These are phyloP conservation scores for Pelobates cultripes DNA, from an alignment of 2,797 vertebrate species.

Conservation along the genomic window DNA sequence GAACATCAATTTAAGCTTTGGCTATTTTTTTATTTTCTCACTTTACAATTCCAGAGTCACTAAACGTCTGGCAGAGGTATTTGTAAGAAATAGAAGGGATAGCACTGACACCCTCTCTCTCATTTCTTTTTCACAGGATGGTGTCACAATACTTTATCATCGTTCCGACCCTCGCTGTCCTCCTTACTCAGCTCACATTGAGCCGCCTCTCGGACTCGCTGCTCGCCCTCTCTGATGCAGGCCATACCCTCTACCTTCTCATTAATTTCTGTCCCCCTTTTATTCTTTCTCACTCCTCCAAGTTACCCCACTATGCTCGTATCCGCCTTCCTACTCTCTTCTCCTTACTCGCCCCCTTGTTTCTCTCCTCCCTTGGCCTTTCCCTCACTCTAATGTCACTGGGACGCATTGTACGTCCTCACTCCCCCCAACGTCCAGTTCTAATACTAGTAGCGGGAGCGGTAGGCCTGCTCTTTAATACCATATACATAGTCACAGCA, in stretches of 20 bases:
- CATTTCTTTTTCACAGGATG: constrained; percentile 13
- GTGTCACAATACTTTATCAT: constrained; percentile 24
- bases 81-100: too few species aligned
- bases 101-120: too few species aligned
- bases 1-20: too few species aligned
- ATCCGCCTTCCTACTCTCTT: constrained; percentile 61
- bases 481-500: constrained; percentile 14
- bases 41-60: too few species aligned
- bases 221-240: constrained; percentile 35
- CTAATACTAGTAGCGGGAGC: constrained; percentile 63
- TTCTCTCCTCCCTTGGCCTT: constrained; percentile 71
- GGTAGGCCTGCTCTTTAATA: constrained; percentile 69
- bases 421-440: constrained; percentile 63
- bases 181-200: constrained; percentile 32
- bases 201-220: constrained; percentile 48
- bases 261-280: constrained; percentile 32
- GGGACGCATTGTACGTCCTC: constrained; percentile 64
- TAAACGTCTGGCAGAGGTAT: too few species aligned
- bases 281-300: constrained; percentile 13
- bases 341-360: constrained; percentile 68
- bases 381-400: constrained; percentile 71
- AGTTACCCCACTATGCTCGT: constrained; percentile 16
- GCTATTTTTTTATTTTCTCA: too few species aligned
- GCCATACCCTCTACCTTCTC: constrained; percentile 36
- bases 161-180: constrained; percentile 7